Base-by-base conservation (phyloP, 2,888 invertebrate genomes). In the Stomorhina lunata region DNA sequence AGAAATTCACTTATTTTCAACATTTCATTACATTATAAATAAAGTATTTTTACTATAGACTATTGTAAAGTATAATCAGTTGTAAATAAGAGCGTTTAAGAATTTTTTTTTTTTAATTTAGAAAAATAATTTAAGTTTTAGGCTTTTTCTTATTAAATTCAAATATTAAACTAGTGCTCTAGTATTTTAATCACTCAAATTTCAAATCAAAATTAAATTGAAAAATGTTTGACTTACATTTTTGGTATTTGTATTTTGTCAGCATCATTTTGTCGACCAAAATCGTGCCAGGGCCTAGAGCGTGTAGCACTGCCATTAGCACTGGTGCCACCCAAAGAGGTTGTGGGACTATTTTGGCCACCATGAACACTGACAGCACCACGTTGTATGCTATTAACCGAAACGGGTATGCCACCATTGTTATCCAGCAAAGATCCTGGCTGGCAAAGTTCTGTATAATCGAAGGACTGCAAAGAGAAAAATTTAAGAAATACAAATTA, bases 241-340 rank as follows among this genome's bases (percentile, higher is more conserved):
- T 98, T 98, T 91, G 98, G 97, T 93, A 98, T 98, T 93, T 98
- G 97, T 90, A 98, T 97, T 93, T 98, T 98, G 92, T 98, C 98
- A 76, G 96, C 96, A 91, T 98, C 97, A 90, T 97, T 97, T 90
- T 97, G 97, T 85, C 97, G 93, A 76, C 97, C 97, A 92, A 97
- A 98, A 92, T 97, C 98, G 92, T 97, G 97, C 97, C 97, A 97
- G 86, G 97, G 97, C 88, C 96, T 92, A 86, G 96, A 96, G 89
- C 96, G 93, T 84, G 95, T 93, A 85, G 94, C 92, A 87, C 94
- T 93, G 89, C 94, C 93, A 85, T 90, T 89, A 85, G 93, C 93
- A 83, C 92, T 92, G 82, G 93, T 93, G 86, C 93, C 93, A 86
- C 93, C 92, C 27, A 91, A 90, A 84, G 91, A 91, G 73, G 91